Evolutionary conservation across 2,113 vertebrate species (phyloP).

Genomic region (Caranx ignobilis): DNA sequence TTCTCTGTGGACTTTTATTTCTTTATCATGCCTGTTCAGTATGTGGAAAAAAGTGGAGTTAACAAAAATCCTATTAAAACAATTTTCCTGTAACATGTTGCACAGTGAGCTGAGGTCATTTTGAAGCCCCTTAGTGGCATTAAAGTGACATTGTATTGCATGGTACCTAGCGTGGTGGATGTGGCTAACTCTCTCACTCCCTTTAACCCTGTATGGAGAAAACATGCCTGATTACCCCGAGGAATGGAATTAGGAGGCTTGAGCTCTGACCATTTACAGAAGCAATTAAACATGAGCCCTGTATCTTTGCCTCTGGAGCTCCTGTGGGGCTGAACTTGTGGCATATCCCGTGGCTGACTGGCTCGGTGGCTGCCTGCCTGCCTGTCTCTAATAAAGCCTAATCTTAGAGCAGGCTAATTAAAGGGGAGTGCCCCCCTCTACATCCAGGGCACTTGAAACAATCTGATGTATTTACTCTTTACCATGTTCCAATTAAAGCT

Average conservation of each 20-base stretch:
- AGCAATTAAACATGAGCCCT: constrained; percentile 85
- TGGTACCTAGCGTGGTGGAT: constrained; percentile 44
- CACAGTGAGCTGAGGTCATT: constrained; percentile 46
- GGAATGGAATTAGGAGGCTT: constrained; percentile 81
- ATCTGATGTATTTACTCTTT: constrained; percentile 82
- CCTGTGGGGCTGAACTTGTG: constrained; percentile 81
- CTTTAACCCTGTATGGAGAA: constrained; percentile 72
- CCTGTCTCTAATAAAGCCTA: constrained; percentile 80
- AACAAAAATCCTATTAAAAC: constrained; percentile 68
- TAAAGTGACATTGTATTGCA: constrained; percentile 30
- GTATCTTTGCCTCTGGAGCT: constrained; percentile 77
- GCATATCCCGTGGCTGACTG: constrained; percentile 80
- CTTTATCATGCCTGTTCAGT: constrained; percentile 69
- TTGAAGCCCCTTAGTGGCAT: constrained; percentile 20
- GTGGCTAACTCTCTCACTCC: constrained; percentile 57
- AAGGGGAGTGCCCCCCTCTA: constrained; percentile 75
- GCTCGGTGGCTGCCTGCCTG: constrained; percentile 62
- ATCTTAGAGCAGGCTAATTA: constrained; percentile 84
- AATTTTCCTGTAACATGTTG: constrained; percentile 59
- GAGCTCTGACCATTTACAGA: constrained; percentile 86
- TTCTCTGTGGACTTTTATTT: constrained; percentile 61
- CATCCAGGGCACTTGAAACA: constrained; percentile 75
- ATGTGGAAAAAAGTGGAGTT: constrained; percentile 57
- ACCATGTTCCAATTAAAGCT: constrained; percentile 78
- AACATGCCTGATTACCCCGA: constrained; percentile 84